A percentile compares a stretch with the other conserved stretches of the same genome.
Conservation (phyloP, 2,888 invertebrate genomes). For the Drosophila yooni region DNA sequence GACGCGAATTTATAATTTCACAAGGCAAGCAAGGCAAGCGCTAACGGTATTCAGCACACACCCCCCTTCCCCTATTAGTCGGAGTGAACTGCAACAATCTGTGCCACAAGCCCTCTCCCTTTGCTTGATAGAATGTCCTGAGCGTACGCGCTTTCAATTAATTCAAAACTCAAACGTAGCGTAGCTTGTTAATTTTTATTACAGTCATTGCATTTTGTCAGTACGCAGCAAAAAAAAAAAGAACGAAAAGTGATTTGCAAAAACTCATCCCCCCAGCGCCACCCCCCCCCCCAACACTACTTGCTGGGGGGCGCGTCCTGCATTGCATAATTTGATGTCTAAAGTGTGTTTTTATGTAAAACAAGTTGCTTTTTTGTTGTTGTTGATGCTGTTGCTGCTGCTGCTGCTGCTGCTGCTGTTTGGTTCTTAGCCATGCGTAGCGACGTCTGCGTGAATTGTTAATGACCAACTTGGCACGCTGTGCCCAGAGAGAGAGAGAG, state of each 20-base stretch:
- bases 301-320: slow-evolving; percentile 24
- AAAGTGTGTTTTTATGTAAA: slow-evolving; percentile 78
- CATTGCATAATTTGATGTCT: slow-evolving; percentile 76
- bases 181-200: slow-evolving; percentile 82
- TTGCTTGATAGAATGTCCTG: slow-evolving; percentile 63
- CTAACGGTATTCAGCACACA: slow-evolving; percentile 5
- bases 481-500: slow-evolving; percentile 26
- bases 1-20: slow-evolving; percentile 77
- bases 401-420: slow-evolving; percentile 28
- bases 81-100: slow-evolving; percentile 24
- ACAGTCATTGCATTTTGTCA: slow-evolving; percentile 76
- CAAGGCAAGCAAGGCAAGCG: slow-evolving; percentile 35
- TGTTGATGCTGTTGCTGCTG: slow-evolving; percentile 26
- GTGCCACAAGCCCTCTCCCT: not conserved
- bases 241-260: slow-evolving; percentile 5
- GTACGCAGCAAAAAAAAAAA: slow-evolving; percentile 24
- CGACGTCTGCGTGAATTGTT: slow-evolving; percentile 69
- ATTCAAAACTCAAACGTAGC: slow-evolving; percentile 82
- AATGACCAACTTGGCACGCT: slow-evolving; percentile 71
- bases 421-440: slow-evolving; percentile 64
- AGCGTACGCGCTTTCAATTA: slow-evolving; percentile 79
- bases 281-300: not conserved
- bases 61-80: not conserved
- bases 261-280: not conserved
- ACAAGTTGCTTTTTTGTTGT: slow-evolving; percentile 61